These are phyloP conservation scores for Macrotrachela quadricornifera DNA, from an alignment of 1,140 invertebrate genomes.

Conservation along the genomic window DNA sequence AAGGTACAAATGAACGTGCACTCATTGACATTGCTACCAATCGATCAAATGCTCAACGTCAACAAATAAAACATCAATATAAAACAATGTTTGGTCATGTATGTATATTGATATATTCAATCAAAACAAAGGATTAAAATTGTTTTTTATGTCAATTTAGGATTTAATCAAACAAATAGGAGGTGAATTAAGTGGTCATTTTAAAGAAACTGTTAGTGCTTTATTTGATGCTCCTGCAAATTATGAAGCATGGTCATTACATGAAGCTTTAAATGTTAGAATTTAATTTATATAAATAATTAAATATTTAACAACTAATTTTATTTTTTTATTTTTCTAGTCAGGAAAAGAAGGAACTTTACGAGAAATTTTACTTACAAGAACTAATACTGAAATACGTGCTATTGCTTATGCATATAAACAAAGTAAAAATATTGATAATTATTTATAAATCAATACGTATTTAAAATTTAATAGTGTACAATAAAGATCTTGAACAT, in stretches of 20 bases:
- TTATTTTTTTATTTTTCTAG: background rate
- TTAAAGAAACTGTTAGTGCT: background rate
- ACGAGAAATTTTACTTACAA: background rate
- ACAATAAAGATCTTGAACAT: slow-evolving; percentile 13
- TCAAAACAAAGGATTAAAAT: background rate
- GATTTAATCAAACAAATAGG: background rate
- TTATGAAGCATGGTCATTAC: background rate
- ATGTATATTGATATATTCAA: background rate
- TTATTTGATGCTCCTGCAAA: background rate
- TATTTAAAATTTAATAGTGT: slow-evolving; percentile 16
- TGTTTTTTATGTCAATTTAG: background rate
- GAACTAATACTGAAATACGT: background rate
- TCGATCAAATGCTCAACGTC: background rate
- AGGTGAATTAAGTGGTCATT: background rate
- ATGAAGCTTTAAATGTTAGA: slow-evolving; percentile 1
- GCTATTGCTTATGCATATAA: background rate
- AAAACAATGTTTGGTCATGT: background rate
- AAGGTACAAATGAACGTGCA: slow-evolving; percentile 1
- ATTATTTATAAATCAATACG: background rate
- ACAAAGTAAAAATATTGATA: background rate
- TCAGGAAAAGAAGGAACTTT: background rate
- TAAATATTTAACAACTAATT: background rate
- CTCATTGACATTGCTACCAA: background rate
- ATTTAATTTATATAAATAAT: background rate
- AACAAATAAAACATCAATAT: background rate